Conservation (phyloP, 2,113 vertebrate species). For the Lepisosteus oculatus region DNA sequence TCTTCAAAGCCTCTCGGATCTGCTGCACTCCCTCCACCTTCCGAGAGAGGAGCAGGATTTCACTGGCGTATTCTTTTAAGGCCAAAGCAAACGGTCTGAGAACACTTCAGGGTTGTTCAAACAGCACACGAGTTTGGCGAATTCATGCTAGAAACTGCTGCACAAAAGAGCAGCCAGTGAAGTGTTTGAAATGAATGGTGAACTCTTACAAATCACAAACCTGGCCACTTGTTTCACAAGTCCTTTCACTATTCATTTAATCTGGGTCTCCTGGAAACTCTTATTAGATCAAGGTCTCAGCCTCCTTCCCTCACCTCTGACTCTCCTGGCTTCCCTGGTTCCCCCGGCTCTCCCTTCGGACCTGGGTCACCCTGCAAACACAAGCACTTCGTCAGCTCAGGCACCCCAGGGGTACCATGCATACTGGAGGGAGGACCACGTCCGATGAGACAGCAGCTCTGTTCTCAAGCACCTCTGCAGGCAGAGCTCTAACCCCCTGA, state of each 20-base stretch:
- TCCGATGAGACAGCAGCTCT: too few species aligned
- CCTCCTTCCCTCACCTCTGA: conserved; percentile 30
- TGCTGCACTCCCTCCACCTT: conserved; percentile 77
- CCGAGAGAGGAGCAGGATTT: background rate
- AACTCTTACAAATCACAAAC: too few species aligned
- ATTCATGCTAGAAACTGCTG: too few species aligned
- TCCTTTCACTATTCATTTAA: too few species aligned
- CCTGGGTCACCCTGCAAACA: conserved; percentile 73
- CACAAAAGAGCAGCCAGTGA: too few species aligned
- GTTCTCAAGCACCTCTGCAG: too few species aligned
- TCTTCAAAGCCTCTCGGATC: conserved; percentile 75
- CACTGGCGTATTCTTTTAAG: background rate
- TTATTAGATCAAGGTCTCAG: background rate
- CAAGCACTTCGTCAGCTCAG: conserved; percentile 28
- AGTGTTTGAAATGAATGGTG: too few species aligned
- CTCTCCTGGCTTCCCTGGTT: conserved; percentile 24
- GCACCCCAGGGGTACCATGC: background rate
- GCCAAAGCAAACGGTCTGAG: too few species aligned
- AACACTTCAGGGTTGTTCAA: too few species aligned
- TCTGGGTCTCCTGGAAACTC: background rate
- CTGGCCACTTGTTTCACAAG: too few species aligned
- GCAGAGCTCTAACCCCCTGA: too few species aligned
- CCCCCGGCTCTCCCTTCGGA: conserved; percentile 75
- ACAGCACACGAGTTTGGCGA: too few species aligned
- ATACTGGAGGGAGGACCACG: background rate